These are phyloP conservation scores for Hyles vespertilio DNA, from an alignment of 1,140 invertebrate genomes.

Conservation along the genomic window DNA sequence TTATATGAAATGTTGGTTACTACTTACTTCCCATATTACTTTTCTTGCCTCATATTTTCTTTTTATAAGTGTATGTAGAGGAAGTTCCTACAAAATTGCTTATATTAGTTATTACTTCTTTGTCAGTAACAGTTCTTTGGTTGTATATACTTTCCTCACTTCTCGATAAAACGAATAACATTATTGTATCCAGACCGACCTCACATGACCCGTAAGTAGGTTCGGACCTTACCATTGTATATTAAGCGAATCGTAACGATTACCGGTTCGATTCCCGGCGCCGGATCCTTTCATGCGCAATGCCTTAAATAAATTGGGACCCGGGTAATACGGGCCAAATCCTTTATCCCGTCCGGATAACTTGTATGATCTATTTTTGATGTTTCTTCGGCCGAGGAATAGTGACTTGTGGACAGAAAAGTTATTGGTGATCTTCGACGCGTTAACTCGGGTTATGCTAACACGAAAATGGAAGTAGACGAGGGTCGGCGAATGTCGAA, in stretches of 20 bases:
- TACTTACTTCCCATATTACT: too few species aligned
- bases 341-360: slow-evolving; percentile 8
- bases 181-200: not conserved
- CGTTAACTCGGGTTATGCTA: too few species aligned
- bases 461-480: too few species aligned
- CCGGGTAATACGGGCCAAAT: slow-evolving; percentile 5
- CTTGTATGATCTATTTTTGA: slow-evolving; percentile 9
- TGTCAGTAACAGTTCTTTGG: too few species aligned
- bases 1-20: too few species aligned
- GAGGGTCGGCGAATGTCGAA: too few species aligned
- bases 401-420: not conserved
- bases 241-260: slow-evolving; percentile 5
- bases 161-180: not conserved
- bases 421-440: too few species aligned
- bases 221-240: not conserved
- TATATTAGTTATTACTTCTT: too few species aligned
- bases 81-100: too few species aligned
- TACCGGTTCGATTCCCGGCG: slow-evolving; percentile 7
- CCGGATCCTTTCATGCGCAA: slow-evolving; percentile 1
- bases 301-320: slow-evolving; percentile 8
- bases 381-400: not conserved
- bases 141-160: too few species aligned
- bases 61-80: too few species aligned
- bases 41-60: too few species aligned
- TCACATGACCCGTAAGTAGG: not conserved